Conservation (phyloP, 1,140 invertebrate species). For the Portunus trituberculatus region DNA sequence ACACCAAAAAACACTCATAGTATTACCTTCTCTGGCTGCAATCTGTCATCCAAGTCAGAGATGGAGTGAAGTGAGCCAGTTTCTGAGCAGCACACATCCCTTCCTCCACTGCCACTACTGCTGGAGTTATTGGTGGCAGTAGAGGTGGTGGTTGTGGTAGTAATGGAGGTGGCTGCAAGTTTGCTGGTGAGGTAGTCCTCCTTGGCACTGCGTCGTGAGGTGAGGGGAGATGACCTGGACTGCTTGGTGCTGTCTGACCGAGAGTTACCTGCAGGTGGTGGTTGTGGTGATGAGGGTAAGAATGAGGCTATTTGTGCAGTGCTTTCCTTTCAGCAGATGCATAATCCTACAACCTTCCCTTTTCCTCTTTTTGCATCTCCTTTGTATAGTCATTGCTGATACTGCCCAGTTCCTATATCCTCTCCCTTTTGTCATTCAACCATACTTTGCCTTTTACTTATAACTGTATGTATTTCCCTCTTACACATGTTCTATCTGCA, state of each 20-base stretch:
- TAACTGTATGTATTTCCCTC: too few species aligned
- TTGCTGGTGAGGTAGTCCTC: constrained; percentile 80
- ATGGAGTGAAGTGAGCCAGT: constrained; percentile 64
- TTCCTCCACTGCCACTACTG: not conserved
- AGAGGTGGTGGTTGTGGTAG: not conserved
- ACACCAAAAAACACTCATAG: too few species aligned
- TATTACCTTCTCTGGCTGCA: constrained; percentile 66
- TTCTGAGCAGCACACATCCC: constrained; percentile 60
- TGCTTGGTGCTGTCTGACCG: constrained; percentile 83
- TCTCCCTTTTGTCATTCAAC: not conserved
- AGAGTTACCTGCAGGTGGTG: constrained; percentile 80
- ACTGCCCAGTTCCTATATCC: not conserved
- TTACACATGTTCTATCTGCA: too few species aligned
- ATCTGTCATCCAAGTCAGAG: constrained; percentile 47
- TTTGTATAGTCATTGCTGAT: not conserved
- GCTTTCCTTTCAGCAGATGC: not conserved
- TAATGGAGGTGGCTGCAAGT: not conserved
- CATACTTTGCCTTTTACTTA: not conserved
- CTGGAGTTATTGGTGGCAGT: not conserved
- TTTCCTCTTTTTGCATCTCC: not conserved
- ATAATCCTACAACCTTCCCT: not conserved
- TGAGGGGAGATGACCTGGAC: constrained; percentile 85
- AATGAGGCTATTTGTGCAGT: not conserved
- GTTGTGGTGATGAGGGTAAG: not conserved
- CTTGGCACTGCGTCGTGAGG: constrained; percentile 85